Evolutionary conservation across 2,797 vertebrate species (phyloP).

Genomic region (Girardinus metallicus): DNA sequence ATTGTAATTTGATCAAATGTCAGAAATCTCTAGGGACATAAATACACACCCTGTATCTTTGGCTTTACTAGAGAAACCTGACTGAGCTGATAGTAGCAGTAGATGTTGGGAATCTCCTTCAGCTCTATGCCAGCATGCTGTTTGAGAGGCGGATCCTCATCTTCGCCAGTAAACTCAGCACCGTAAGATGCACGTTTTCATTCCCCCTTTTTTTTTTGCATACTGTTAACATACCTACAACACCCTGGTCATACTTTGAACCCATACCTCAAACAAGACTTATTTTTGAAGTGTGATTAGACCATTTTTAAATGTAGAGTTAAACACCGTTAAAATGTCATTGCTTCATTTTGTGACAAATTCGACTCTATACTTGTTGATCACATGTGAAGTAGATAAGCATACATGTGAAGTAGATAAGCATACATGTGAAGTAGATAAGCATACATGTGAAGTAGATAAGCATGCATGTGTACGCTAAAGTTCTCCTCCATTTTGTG

Average conservation of each 20-base stretch:
- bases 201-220: not conserved
- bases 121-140: slow-evolving; percentile 89
- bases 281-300: not conserved
- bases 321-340: not conserved
- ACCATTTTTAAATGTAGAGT: not conserved
- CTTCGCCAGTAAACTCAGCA: slow-evolving; percentile 90
- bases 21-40: not conserved
- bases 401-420: no score
- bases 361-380: not conserved
- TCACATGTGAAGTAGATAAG: not conserved
- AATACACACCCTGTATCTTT: slow-evolving; percentile 17
- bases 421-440: not conserved
- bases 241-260: not conserved
- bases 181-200: slow-evolving; percentile 75
- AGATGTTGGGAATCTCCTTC: slow-evolving; percentile 86
- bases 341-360: not conserved
- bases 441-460: not conserved
- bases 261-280: no score
- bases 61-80: slow-evolving; percentile 85
- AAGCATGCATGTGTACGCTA: not conserved
- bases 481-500: slow-evolving; percentile 30
- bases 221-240: not conserved
- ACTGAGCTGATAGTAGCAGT: slow-evolving; percentile 91
- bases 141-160: slow-evolving; percentile 90
- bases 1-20: not conserved